Evolutionary conservation across 2,113 vertebrate genomes (phyloP).

Genomic region (Ginglymostoma cirratum): DNA sequence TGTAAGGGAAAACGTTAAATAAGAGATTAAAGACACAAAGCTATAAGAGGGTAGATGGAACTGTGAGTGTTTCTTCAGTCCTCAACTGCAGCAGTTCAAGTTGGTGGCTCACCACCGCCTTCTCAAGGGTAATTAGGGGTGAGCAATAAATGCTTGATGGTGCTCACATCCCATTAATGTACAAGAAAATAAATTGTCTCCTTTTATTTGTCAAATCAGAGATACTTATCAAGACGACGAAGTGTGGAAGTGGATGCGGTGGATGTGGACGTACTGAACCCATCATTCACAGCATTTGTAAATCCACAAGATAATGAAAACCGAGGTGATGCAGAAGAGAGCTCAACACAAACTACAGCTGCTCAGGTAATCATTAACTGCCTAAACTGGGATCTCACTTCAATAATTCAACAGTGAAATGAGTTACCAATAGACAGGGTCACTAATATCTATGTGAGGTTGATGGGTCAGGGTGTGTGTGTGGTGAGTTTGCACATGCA

Average conservation of each 20-base stretch:
- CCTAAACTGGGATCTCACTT: neutral
- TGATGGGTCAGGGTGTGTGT: neutral
- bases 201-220: neutral
- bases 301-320: neutral
- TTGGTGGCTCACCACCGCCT: neutral
- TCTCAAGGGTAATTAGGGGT: neutral
- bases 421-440: neutral
- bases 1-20: too few relatives aligned
- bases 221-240: neutral
- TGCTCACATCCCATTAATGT: neutral
- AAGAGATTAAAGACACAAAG: too few relatives aligned
- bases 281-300: too few relatives aligned
- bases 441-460: neutral
- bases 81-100: neutral
- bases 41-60: too few relatives aligned
- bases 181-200: neutral
- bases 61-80: too few relatives aligned
- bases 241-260: neutral
- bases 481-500: too few relatives aligned
- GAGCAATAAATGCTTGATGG: neutral
- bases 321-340: neutral
- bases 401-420: neutral
- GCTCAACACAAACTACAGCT: too few relatives aligned
- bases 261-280: neutral
- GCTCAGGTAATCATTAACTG: too few relatives aligned